phyloP scores from a whole-genome alignment of 2,113 vertebrate genomes.

The Callaeas wilsoni region DNA sequence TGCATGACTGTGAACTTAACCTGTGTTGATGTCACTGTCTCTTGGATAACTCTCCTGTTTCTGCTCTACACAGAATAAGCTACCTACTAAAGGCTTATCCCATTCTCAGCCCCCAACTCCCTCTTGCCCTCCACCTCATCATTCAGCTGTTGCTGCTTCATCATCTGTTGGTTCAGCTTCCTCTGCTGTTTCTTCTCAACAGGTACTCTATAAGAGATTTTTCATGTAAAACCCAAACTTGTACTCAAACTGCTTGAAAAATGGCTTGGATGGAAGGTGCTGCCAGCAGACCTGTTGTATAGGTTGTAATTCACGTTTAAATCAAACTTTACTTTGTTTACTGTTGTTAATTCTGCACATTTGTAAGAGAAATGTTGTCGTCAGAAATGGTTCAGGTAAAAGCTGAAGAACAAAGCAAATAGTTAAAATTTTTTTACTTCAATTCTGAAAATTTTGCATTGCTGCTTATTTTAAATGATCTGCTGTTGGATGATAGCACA shows the following conservation, averaged over 20 bases:
- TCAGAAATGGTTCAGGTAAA: not conserved
- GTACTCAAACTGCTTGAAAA: not conserved
- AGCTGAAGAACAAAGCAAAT: not conserved
- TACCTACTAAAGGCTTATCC: constrained; percentile 69
- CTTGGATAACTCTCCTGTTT: constrained; percentile 64
- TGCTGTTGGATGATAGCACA: not conserved
- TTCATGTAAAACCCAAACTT: not conserved
- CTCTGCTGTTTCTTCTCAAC: constrained; percentile 68
- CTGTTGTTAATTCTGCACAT: not conserved
- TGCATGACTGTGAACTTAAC: constrained; percentile 34
- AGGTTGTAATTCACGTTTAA: not conserved
- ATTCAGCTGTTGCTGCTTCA: constrained; percentile 73
- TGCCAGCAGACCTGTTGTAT: not conserved
- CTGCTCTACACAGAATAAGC: constrained; percentile 75
- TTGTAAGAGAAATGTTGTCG: not conserved
- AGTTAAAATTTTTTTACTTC: not conserved
- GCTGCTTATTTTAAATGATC: not conserved
- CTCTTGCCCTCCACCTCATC: constrained; percentile 72
- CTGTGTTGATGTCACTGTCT: not conserved
- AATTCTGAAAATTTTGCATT: not conserved
- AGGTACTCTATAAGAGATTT: constrained; percentile 70
- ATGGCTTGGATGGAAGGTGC: not conserved
- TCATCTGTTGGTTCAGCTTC: constrained; percentile 61
- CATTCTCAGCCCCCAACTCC: constrained; percentile 64
- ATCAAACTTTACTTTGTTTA: not conserved